These are phyloP conservation scores for Lepus americanus DNA, from an alignment of 2,113 vertebrate genomes.

Conservation along the genomic window DNA sequence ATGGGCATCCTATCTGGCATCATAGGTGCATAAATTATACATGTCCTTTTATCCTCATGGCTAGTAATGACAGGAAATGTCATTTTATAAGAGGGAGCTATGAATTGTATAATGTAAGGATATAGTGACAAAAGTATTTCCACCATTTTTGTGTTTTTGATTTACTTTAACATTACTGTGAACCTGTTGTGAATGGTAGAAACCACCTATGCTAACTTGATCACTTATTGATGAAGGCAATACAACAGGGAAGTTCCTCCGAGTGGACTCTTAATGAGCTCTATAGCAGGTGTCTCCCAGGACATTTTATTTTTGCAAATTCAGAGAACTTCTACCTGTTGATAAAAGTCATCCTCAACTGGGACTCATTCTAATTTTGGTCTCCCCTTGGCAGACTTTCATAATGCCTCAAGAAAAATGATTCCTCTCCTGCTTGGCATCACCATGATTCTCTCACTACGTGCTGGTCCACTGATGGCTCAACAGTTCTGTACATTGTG, in stretches of 20 bases:
- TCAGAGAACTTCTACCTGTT: neutral
- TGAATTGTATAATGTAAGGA: neutral
- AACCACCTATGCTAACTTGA: neutral
- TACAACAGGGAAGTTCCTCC: neutral
- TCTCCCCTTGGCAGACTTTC: neutral
- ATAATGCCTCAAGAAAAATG: neutral
- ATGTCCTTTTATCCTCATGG: neutral
- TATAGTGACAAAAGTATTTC: neutral
- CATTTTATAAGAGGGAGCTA: conserved; percentile 3
- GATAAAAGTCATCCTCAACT: neutral
- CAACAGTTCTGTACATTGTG: neutral
- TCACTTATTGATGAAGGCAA: neutral
- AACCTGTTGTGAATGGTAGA: neutral
- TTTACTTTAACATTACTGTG: neutral
- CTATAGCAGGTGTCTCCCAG: neutral
- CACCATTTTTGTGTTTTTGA: neutral
- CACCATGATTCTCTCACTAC: neutral
- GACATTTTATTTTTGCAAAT: neutral
- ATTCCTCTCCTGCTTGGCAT: neutral
- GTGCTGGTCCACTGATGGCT: neutral
- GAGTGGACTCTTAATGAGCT: neutral
- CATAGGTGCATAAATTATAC: too few relatives aligned
- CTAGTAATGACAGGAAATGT: neutral
- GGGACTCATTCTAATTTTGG: neutral
- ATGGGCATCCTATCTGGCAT: too few relatives aligned